Conservation (phyloP, 1,140 invertebrate species). For the Ceratina japonica region DNA sequence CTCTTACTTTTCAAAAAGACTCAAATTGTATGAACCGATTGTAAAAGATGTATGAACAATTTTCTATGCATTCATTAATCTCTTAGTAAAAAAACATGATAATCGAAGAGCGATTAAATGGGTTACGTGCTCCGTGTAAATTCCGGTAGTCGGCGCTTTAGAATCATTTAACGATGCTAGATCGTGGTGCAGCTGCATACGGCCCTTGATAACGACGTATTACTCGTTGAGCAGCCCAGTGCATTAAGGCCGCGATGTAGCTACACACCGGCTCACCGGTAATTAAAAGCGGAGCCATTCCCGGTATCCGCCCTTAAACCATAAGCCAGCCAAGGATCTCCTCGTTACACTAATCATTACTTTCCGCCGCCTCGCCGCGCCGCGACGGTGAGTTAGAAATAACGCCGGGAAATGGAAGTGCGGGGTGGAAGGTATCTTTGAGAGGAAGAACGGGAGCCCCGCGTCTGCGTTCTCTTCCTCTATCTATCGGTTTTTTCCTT, state of each 20-base stretch:
- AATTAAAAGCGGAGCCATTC: constrained; percentile 63
- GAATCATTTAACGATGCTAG: constrained; percentile 50
- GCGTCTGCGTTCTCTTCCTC: neutral
- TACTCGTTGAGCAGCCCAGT: constrained; percentile 56
- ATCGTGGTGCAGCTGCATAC: neutral
- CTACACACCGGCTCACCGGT: constrained; percentile 50
- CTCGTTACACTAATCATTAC: constrained; percentile 65
- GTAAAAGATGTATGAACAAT: no score
- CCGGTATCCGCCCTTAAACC: constrained; percentile 55
- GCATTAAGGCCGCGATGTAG: constrained; percentile 49
- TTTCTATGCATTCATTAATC: no score
- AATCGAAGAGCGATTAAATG: no score
- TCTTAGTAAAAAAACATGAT: no score
- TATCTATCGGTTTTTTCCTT: neutral
- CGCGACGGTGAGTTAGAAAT: constrained; percentile 15
- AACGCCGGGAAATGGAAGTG: constrained; percentile 18
- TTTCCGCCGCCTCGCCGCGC: constrained; percentile 27
- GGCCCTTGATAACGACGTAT: constrained; percentile 56
- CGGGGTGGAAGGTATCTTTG: constrained; percentile 10
- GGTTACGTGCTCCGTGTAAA: neutral
- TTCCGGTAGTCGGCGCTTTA: constrained; percentile 26
- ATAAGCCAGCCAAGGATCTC: constrained; percentile 43
- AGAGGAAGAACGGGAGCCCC: constrained; percentile 1
- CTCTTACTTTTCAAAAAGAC: no score
- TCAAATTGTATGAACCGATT: no score